Evolutionary conservation across 1,140 invertebrate genomes (phyloP), one percentile per base, ranked within the genome.

Genomic region (Bombyx mandarina): DNA sequence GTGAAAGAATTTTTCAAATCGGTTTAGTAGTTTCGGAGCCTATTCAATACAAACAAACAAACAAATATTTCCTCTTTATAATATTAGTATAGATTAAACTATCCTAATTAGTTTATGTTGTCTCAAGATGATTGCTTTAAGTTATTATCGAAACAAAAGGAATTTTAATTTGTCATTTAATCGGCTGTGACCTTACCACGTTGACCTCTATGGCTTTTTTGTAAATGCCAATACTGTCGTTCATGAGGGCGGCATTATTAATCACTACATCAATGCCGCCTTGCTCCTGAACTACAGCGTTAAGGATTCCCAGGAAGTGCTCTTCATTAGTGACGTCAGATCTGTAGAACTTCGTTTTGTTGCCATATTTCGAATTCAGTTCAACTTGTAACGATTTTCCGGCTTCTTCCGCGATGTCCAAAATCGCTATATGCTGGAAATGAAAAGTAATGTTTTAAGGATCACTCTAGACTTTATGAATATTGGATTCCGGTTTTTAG

Each of bases 181-280:
- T 35, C 2, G 4, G 26, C 6, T 47, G 9, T 47, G 9, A 4
- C 67, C 80, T 75, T 66, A 88, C 85, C 60, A 86, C 67, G 72
- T 88, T 88, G 8, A 86, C 61, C 4, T 62, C 61, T 43, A 83
- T 77, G 60, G 67, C 66, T 54, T 79, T 85, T 62, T 69, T 72
- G 57, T 75, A 84, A 42, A 71, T 57, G 66, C 62, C 59, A 8
- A 56, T 63, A 12, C 56, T 57, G 56, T 57, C 56, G 5, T 51
- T 57, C 56, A 57, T 75, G 35, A 88, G 77, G 8, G 89, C 92
- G 42, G 91, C 93, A 71, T 92, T 93, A 70, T 93, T 93, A 44
- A 94, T 82, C 12, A 92, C 88, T 7, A 93, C 88, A 66, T 93
- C 90, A 3, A 93, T 77, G 6, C 90, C 89, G 2, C 91, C 91